These are phyloP conservation scores for Poeciliopsis gracilis DNA, from an alignment of 2,797 vertebrate species.

Conservation along the genomic window DNA sequence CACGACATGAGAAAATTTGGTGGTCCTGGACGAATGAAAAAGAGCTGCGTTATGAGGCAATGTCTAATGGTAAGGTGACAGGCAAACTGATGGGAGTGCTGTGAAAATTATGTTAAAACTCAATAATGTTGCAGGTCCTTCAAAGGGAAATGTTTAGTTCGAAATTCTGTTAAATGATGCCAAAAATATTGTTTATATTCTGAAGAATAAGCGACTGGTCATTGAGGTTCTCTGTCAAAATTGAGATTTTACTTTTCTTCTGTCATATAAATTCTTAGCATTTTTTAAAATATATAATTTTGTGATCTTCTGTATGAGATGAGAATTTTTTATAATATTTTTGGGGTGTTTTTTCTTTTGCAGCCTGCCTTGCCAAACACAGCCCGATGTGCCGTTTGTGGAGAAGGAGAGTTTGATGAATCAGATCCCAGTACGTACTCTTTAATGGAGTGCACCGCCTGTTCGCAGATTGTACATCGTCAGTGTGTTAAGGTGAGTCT, in stretches of 20 bases:
- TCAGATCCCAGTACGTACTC: constrained; percentile 85
- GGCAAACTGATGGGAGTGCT: neutral
- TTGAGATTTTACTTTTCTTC: neutral
- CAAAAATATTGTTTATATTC: neutral
- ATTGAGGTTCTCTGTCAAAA: neutral
- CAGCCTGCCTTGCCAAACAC: constrained; percentile 95
- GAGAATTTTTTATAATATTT: neutral
- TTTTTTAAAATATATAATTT: neutral
- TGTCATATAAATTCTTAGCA: neutral
- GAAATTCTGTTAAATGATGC: neutral
- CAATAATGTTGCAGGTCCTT: neutral
- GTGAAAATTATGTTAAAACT: neutral
- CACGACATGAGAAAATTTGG: constrained; percentile 97
- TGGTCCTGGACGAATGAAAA: constrained; percentile 95
- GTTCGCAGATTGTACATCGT: constrained; percentile 93
- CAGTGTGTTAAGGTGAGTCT: constrained; percentile 89
- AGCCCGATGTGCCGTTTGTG: constrained; percentile 92
- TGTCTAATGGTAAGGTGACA: constrained; percentile 88
- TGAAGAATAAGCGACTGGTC: neutral
- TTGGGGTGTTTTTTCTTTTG: neutral
- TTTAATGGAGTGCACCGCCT: constrained; percentile 98
- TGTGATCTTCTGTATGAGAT: neutral
- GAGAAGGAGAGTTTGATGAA: constrained; percentile 88
- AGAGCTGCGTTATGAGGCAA: constrained; percentile 91
- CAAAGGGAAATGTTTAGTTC: neutral